Evolutionary conservation across 2,113 vertebrate species (phyloP), one percentile per base, ranked within the genome.

Genomic region (Microcebus murinus): DNA sequence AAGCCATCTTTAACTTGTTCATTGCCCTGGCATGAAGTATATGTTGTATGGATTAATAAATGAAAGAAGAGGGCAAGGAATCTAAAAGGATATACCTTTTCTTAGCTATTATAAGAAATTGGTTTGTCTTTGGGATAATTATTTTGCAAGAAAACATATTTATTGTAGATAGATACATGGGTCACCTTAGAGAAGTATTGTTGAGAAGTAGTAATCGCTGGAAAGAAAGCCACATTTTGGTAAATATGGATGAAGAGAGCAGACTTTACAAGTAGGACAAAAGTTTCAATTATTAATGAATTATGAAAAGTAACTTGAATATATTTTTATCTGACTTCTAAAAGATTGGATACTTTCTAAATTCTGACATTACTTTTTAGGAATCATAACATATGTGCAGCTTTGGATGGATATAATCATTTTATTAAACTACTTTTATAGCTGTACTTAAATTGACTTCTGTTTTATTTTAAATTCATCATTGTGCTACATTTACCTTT

Each of bases 351-450:
- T 11, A 18, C 45, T 92, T 91, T 81, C 7, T 63, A 42, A 95
- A 74, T 90, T 93, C 42, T 82, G 25, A 55, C 76, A 57, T 83
- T 6, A 39, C 20, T 21, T 90, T 86, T 67, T 34, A 84, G n/a
- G 76, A 79, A 48, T 82, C 29, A 57, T 23, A 39, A 65, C 59
- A 76, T 50, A 76, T 50, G n/a, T 80, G n/a, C 55, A 67, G 13
- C 65, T 83, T 48, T 23, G 65, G 27, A 42, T 59, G 7, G 34
- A 50, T 15, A 6, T 52, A 18, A 74, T 90, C 29, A 81, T 59
- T 90, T 70, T 70, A 76, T 70, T 90, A 95, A 70, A 55, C 8
- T 67, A n/a, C 29, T 92, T 76, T 84, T 42, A 85, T 85, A 42
- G 52, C 10, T 89, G 1, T 55, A 70, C 61, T 92, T 89, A 42